Evolutionary conservation across 2,113 vertebrate genomes (phyloP).

Genomic region (Nycticebus coucang): DNA sequence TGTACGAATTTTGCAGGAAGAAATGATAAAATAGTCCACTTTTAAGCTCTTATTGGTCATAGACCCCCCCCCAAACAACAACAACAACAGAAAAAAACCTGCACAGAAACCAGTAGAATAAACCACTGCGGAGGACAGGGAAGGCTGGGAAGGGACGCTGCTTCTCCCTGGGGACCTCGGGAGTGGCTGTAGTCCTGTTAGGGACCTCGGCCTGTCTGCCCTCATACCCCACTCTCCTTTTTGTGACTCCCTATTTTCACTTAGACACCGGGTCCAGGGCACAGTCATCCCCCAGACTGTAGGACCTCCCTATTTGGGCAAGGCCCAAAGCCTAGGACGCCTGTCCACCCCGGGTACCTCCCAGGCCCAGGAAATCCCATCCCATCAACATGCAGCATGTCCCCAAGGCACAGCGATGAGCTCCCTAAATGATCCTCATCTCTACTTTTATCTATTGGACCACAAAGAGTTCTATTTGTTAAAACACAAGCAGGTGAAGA

Average conservation of each 20-base stretch:
- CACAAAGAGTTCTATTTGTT: background rate
- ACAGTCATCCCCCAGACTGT: background rate
- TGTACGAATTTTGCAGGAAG: background rate
- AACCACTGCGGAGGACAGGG: rapidly evolving
- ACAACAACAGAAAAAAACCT: too few relatives aligned
- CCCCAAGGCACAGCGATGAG: rapidly evolving
- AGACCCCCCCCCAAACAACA: background rate
- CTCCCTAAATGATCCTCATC: background rate
- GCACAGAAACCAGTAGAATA: background rate
- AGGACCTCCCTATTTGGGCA: background rate
- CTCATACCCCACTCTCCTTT: background rate
- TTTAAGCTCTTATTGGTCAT: background rate
- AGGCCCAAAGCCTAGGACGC: background rate
- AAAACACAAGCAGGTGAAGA: background rate
- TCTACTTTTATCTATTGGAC: background rate
- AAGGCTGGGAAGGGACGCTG: background rate
- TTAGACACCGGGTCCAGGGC: background rate
- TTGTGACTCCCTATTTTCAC: background rate
- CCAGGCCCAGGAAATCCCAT: background rate
- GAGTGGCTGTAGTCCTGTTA: background rate
- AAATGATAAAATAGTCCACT: background rate
- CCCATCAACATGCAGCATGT: background rate
- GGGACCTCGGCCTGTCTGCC: background rate
- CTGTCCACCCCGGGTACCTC: too few relatives aligned
- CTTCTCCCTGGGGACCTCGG: background rate